phyloP scores from a whole-genome alignment of 2,797 vertebrate species.

The Danio kyathit region DNA sequence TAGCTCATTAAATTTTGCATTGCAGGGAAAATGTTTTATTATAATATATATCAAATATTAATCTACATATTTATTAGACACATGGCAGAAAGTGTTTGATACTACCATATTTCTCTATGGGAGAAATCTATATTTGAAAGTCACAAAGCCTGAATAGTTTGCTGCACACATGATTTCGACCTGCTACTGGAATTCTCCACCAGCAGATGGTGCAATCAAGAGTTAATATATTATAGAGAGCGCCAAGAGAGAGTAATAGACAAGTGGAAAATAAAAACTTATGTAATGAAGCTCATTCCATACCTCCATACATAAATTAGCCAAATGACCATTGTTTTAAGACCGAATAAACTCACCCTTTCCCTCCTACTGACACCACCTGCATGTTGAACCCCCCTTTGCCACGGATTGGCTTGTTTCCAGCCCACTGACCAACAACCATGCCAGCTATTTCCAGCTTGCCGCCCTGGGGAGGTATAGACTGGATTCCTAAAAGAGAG shows the following conservation, averaged over 20 bases:
- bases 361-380: slow-evolving; percentile 91
- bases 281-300: neutral
- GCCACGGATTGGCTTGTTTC: slow-evolving; percentile 88
- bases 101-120: neutral
- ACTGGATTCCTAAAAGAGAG: slow-evolving; percentile 84
- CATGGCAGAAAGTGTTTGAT: neutral
- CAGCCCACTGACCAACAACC: slow-evolving; percentile 94
- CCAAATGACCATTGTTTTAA: neutral
- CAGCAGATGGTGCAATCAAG: neutral
- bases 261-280: neutral
- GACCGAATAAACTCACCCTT: slow-evolving; percentile 78
- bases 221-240: neutral
- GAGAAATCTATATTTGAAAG: too few species aligned
- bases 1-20: too few species aligned
- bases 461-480: slow-evolving; percentile 91
- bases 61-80: too few species aligned
- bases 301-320: neutral
- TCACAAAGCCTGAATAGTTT: neutral
- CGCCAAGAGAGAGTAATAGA: neutral
- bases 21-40: neutral
- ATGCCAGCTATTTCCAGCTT: slow-evolving; percentile 94
- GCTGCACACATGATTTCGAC: neutral
- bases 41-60: neutral
- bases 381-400: slow-evolving; percentile 91
- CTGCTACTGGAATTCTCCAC: neutral